Evolutionary conservation across 2,113 vertebrate species (phyloP).

Genomic region (Austrofundulus limnaeus): DNA sequence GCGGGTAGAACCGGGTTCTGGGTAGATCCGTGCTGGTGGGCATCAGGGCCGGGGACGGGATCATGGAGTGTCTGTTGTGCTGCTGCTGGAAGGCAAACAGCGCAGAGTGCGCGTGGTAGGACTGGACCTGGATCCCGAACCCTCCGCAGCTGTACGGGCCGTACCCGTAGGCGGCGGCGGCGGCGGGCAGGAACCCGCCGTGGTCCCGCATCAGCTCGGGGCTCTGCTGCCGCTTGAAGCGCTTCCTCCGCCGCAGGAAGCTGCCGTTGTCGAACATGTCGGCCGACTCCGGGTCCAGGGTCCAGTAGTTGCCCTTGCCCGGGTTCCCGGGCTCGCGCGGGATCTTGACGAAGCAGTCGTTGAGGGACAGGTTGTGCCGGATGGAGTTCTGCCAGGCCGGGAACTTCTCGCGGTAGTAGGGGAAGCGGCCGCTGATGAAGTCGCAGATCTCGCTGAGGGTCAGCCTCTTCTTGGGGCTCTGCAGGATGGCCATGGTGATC

Average conservation of each 20-base stretch:
- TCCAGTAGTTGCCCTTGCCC: constrained; percentile 93
- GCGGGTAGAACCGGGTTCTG: constrained; percentile 86
- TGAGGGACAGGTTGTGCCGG: constrained; percentile 85
- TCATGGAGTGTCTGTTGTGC: constrained; percentile 75
- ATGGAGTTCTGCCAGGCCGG: constrained; percentile 90
- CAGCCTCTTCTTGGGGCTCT: constrained; percentile 91
- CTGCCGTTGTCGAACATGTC: constrained; percentile 94
- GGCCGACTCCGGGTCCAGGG: constrained; percentile 89
- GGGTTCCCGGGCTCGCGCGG: constrained; percentile 90
- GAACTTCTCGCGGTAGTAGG: constrained; percentile 88
- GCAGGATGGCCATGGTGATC: constrained; percentile 94
- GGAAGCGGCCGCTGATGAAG: constrained; percentile 87
- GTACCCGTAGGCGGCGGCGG: constrained; percentile 75
- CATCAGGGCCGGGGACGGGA: constrained; percentile 78
- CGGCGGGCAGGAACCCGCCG: constrained; percentile 76
- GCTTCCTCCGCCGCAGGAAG: constrained; percentile 88
- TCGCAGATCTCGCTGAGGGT: constrained; percentile 91
- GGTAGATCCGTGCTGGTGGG: constrained; percentile 82
- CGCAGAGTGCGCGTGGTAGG: constrained; percentile 87
- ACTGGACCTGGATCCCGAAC: constrained; percentile 89
- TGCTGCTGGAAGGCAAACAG: constrained; percentile 88
- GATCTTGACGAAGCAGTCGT: constrained; percentile 88
- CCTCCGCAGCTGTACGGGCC: constrained; percentile 87
- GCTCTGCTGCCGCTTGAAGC: constrained; percentile 91
- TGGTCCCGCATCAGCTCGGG: constrained; percentile 84